Evolutionary conservation across 1,140 invertebrate genomes (phyloP).

Genomic region (Conopomorpha cramerella): DNA sequence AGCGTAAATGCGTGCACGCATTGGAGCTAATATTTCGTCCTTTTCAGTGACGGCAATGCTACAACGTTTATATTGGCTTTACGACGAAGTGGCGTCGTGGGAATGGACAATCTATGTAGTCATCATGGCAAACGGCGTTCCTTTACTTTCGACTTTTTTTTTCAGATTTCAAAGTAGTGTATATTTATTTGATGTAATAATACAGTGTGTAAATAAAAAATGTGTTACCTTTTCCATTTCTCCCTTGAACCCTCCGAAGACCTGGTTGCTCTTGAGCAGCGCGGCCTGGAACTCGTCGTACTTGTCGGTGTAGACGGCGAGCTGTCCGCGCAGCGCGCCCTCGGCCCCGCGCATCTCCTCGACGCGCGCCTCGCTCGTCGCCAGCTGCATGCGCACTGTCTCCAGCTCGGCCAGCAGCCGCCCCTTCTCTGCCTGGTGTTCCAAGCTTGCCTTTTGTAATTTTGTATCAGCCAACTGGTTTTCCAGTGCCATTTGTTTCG

Average conservation of each 20-base stretch:
- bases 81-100: too few relatives aligned
- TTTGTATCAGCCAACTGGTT: slow-evolving; percentile 81
- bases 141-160: too few relatives aligned
- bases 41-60: too few relatives aligned
- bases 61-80: too few relatives aligned
- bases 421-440: slow-evolving; percentile 58
- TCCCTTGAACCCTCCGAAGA: slow-evolving; percentile 83
- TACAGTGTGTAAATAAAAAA: too few relatives aligned
- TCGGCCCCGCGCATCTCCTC: slow-evolving; percentile 71
- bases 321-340: slow-evolving; percentile 69
- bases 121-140: too few relatives aligned
- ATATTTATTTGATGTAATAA: too few relatives aligned
- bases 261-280: slow-evolving; percentile 82
- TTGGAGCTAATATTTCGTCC: too few relatives aligned
- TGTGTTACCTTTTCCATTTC: slow-evolving; percentile 83
- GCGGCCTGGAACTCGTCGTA: slow-evolving; percentile 91
- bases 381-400: slow-evolving; percentile 64
- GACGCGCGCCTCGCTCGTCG: slow-evolving; percentile 69
- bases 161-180: too few relatives aligned
- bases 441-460: slow-evolving; percentile 69
- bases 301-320: slow-evolving; percentile 84
- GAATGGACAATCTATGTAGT: too few relatives aligned
- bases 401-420: slow-evolving; percentile 47
- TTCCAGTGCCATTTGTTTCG: slow-evolving; percentile 83
- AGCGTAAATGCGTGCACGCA: too few relatives aligned